Percentiles rank a stretch among this genome's conserved stretches.
Conservation (phyloP, 1,140 invertebrate genomes). For the Acyrthosiphon pisum region DNA sequence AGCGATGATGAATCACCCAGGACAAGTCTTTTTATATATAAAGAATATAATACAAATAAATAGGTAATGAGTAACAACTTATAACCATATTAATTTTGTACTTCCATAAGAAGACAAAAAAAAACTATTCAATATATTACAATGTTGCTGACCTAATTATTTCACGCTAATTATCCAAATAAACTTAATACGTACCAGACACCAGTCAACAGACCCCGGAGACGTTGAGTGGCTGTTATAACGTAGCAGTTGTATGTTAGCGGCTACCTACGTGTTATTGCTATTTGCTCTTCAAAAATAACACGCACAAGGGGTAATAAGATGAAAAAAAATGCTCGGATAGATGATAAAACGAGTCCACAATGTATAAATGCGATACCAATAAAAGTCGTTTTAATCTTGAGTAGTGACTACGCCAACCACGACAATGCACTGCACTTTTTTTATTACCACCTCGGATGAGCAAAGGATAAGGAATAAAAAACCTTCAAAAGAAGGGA, state of each 20-base stretch:
- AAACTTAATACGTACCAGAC: too few relatives aligned
- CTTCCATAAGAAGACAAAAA: not conserved
- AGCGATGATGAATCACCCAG: too few relatives aligned
- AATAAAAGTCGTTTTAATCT: conserved; percentile 28
- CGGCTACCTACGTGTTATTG: not conserved
- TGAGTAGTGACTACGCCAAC: not conserved
- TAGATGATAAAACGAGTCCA: not conserved
- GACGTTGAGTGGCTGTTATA: not conserved
- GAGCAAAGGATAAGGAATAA: not conserved
- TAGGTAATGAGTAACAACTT: not conserved
- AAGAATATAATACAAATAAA: not conserved
- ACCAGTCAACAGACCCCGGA: not conserved
- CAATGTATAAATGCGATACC: not conserved
- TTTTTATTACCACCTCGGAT: conserved; percentile 5
- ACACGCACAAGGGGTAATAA: not conserved
- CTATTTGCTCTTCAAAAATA: not conserved
- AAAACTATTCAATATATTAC: not conserved
- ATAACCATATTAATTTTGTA: not conserved
- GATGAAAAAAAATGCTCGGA: not conserved
- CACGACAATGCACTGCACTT: not conserved
- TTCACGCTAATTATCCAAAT: not conserved
- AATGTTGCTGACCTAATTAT: not conserved
- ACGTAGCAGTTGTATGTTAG: not conserved
- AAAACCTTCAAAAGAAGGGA: not conserved
- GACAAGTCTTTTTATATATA: too few relatives aligned